Base-by-base conservation (phyloP, 2,888 invertebrate species). In the Ennomos quercinarius region DNA sequence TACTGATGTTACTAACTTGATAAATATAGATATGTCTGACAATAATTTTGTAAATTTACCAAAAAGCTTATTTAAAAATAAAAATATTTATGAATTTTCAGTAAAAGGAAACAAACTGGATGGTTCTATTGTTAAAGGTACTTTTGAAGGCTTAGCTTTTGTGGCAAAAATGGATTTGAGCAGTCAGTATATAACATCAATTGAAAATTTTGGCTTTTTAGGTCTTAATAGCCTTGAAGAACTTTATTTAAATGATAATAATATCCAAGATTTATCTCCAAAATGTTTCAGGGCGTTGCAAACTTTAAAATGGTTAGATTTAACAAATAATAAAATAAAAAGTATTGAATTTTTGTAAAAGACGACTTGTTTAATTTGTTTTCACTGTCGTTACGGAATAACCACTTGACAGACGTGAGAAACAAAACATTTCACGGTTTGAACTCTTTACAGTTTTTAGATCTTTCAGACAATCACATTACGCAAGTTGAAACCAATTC, bases 381-480 rank as follows among this genome's bases (percentile, higher is more conserved):
- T 39, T 67, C 69, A 3, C 63, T 89, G 1, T 68, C 67, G 8
- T 61, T 89, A 10, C 67, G 64, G 55, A 73, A 83, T 47, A 90
- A 90, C 63, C 59, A 66, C 38, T 64, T 90, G n/a, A 67, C 60
- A 4, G 55, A 75, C 54, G 74, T 90, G 10, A 71, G 75, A 42
- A 64, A 71, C 39, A 71, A 80, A 43, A 61, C 78, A 38, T 82
- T 88, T 48, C 50, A 66, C 34, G 60, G 73, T 11, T 70, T 89
- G 38, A 68, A 58, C 40, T 57, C 56, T 12, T 66, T 90, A 10
- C 69, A 78, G 50, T 73, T 73, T 70, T 75, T 90, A 51, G 86
- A 89, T 74, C 57, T 89, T 34, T 83, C 87, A 10, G 65, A 79
- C 48, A 90, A 90, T 57, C 76, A 80, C 46, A 84, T 89, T 53